Conservation (phyloP, 2,888 invertebrate genomes). For the Ormia ochracea region DNA sequence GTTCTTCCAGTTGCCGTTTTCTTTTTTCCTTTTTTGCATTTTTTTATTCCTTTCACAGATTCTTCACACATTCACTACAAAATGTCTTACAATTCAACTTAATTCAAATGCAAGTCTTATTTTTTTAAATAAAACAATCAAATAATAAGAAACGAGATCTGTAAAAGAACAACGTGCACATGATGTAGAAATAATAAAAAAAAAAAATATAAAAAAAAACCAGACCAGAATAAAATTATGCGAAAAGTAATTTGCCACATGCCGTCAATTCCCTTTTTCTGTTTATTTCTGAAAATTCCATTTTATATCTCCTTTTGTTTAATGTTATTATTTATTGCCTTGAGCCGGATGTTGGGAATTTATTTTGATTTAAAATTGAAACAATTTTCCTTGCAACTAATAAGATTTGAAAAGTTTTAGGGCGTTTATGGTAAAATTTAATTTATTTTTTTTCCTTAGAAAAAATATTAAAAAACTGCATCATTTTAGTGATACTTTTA, state of each 20-base stretch:
- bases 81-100: background rate
- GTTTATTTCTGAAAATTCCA: constrained; percentile 19
- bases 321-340: constrained; percentile 13
- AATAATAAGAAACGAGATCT: background rate
- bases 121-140: background rate
- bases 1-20: too few species aligned
- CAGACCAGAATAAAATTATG: background rate
- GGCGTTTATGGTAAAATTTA: background rate
- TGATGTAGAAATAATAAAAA: background rate
- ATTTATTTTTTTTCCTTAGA: background rate
- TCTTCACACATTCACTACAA: background rate
- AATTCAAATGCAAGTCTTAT: background rate
- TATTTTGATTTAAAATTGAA: constrained; percentile 9
- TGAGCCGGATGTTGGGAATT: constrained; percentile 17
- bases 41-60: background rate
- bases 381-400: background rate
- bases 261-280: constrained; percentile 39
- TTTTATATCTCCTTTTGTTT: background rate
- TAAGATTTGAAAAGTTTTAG: background rate
- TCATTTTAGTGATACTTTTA: too few species aligned
- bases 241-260: constrained; percentile 47
- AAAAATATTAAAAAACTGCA: too few species aligned
- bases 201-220: too few species aligned
- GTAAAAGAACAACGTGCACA: too few species aligned
- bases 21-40: background rate